These are phyloP conservation scores for Latheticus oryzae DNA, from an alignment of 2,888 invertebrate species.

Conservation along the genomic window DNA sequence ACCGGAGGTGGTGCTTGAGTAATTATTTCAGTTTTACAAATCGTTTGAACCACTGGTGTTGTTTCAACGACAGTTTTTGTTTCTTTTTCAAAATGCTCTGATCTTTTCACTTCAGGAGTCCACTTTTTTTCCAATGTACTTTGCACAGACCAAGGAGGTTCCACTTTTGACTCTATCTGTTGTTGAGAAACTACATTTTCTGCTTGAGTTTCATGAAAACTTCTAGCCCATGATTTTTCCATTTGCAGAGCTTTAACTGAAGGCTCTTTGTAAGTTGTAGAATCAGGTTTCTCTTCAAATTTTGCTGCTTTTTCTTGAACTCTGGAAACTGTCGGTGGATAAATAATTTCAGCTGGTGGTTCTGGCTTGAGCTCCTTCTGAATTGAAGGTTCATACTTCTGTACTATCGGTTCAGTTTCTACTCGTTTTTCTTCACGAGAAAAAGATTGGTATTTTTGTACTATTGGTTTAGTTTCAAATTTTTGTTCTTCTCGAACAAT, in stretches of 20 bases:
- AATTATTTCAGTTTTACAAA: conserved; percentile 35
- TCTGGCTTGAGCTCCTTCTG: conserved; percentile 73
- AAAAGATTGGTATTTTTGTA: conserved; percentile 47
- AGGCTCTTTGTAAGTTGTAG: conserved; percentile 58
- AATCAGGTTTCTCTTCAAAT: conserved; percentile 43
- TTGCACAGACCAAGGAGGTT: conserved; percentile 61
- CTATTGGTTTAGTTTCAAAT: conserved; percentile 33
- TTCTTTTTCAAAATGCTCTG: conserved; percentile 50
- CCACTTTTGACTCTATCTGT: conserved; percentile 54
- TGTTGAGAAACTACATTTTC: conserved; percentile 62
- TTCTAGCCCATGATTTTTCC: conserved; percentile 77
- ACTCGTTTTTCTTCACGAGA: conserved; percentile 56
- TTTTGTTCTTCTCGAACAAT: too few relatives aligned
- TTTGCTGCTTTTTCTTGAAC: conserved; percentile 43
- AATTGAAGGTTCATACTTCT: conserved; percentile 44
- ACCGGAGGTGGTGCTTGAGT: conserved; percentile 49
- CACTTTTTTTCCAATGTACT: conserved; percentile 62
- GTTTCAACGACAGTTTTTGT: conserved; percentile 49
- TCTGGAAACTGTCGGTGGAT: conserved; percentile 65
- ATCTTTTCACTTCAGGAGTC: conserved; percentile 56
- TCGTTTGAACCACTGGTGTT: conserved; percentile 37
- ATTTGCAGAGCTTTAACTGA: conserved; percentile 75
- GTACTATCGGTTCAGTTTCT: conserved; percentile 51
- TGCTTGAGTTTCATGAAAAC: conserved; percentile 64
- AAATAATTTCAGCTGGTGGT: conserved; percentile 78